Base-by-base conservation (phyloP, 2,113 vertebrate genomes). In the Nerophis lumbriciformis region DNA sequence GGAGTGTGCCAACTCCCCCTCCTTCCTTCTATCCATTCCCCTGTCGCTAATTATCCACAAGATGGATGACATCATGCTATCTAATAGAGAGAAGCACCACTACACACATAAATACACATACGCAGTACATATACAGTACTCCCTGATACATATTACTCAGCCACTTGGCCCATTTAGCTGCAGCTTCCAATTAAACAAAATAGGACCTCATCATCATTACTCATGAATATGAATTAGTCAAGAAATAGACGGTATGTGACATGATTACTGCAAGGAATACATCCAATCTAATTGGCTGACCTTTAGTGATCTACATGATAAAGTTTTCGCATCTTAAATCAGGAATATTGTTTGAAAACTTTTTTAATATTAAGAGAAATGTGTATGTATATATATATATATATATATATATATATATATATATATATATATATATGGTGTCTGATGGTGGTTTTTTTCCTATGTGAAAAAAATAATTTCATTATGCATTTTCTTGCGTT, bases 41-140 rank as follows among this genome's bases (percentile, higher is more conserved):
- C 71, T 66, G 81, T 58, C 56, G 60, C 77, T 89, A 87, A 88
- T 88, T 85, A 86, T 77, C 65, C 68, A 79, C 77, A 82, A 84
- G 84, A 86, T 76, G 77, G 85, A 90, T 88, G 80, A 80, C 80
- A 86, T 88, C 76, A 85, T 76, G 66, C 71, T 71, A 80, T 80
- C 76, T 84, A 86, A 87, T 80, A 72, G 76, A 76, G 83, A 79
- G 72, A 72, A 71, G 61, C 74, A 36, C 64, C 64, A 75, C 83
- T 76, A 74, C 78, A 70, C 59, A 39, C 36, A 48, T 15, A 48
- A 59, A 65, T 44, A 61, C 63, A 63, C 67, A 51, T 55, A 72
- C 54, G 65, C 53, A 57, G 65, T 47, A 63, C 67, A 51, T 55
- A 72, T 54, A 65, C 53, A 57, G 65, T 44, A 38, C 47, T 69